These are phyloP conservation scores for Drosophila recens DNA, from an alignment of 2,888 invertebrate species.

Conservation along the genomic window DNA sequence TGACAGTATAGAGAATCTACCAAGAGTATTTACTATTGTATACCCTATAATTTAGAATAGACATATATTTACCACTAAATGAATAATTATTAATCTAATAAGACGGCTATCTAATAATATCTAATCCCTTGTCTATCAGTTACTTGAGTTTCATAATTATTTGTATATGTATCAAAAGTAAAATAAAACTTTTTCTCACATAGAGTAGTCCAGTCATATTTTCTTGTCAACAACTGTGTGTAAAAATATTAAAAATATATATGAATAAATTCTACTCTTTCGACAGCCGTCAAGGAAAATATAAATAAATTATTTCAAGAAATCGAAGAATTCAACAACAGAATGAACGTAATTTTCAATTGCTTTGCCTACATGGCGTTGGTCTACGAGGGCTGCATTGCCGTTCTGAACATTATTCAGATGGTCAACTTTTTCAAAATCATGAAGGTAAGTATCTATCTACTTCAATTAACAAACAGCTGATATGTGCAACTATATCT, in stretches of 20 bases:
- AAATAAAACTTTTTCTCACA: not conserved
- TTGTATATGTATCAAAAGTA: not conserved
- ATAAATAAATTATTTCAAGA: not conserved
- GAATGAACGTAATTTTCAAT: constrained; percentile 26
- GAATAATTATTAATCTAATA: no score
- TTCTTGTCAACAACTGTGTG: not conserved
- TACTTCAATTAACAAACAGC: no score
- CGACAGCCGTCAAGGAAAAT: not conserved
- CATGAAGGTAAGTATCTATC: constrained; percentile 22
- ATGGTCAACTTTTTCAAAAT: constrained; percentile 14
- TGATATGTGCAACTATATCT: not conserved
- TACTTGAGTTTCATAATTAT: no score
- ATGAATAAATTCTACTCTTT: not conserved
- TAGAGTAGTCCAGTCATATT: not conserved
- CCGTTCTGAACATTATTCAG: constrained; percentile 14
- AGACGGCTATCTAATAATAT: no score
- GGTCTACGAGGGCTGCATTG: constrained; percentile 22
- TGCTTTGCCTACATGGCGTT: constrained; percentile 28
- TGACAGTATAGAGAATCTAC: not conserved
- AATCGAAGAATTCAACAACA: not conserved
- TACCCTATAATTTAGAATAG: not conserved
- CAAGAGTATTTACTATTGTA: not conserved
- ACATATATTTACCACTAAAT: no score
- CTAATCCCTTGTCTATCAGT: no score
- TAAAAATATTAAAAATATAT: not conserved